These are phyloP conservation scores for Bagarius yarrelli DNA, from an alignment of 2,113 vertebrate species.

Conservation along the genomic window DNA sequence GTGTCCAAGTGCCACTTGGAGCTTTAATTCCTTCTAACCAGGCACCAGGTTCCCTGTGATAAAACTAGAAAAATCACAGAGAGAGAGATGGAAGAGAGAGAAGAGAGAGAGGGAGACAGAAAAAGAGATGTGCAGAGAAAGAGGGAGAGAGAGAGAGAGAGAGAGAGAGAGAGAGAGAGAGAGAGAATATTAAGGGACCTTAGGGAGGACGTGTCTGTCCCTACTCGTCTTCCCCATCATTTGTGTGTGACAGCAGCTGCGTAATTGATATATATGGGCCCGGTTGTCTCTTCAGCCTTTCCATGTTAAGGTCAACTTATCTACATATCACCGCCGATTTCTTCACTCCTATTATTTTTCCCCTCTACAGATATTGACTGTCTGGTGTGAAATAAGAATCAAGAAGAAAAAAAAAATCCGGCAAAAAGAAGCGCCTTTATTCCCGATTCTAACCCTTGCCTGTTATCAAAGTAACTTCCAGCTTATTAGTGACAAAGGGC, in stretches of 20 bases:
- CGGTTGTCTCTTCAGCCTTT: constrained; percentile 61
- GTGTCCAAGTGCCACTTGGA: constrained; percentile 44
- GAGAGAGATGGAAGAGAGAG: background rate
- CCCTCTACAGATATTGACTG: constrained; percentile 76
- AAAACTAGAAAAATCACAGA: constrained; percentile 11
- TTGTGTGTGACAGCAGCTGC: constrained; percentile 62
- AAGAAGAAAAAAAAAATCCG: constrained; percentile 14
- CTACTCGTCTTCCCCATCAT: constrained; percentile 52
- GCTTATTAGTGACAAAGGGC: constrained; percentile 94
- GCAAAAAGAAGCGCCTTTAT: constrained; percentile 74
- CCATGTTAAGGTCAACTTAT: constrained; percentile 70
- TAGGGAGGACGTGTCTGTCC: constrained; percentile 34
- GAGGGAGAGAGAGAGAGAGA: constrained; percentile 7
- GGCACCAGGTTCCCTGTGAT: constrained; percentile 49
- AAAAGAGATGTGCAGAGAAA: constrained; percentile 15
- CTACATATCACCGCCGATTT: constrained; percentile 66
- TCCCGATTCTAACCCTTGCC: constrained; percentile 80
- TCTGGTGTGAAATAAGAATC: constrained; percentile 65
- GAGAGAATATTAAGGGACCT: constrained; percentile 42
- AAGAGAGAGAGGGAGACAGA: constrained; percentile 4
- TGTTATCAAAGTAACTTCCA: constrained; percentile 99
- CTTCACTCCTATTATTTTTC: constrained; percentile 72
- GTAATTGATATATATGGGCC: constrained; percentile 73
- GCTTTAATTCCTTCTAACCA: constrained; percentile 51
- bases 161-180: constrained; percentile 5